A percentile compares a stretch with the other conserved stretches of the same genome.
phyloP scores from a whole-genome alignment of 2,888 invertebrate genomes.

The Uropetala carovei region DNA sequence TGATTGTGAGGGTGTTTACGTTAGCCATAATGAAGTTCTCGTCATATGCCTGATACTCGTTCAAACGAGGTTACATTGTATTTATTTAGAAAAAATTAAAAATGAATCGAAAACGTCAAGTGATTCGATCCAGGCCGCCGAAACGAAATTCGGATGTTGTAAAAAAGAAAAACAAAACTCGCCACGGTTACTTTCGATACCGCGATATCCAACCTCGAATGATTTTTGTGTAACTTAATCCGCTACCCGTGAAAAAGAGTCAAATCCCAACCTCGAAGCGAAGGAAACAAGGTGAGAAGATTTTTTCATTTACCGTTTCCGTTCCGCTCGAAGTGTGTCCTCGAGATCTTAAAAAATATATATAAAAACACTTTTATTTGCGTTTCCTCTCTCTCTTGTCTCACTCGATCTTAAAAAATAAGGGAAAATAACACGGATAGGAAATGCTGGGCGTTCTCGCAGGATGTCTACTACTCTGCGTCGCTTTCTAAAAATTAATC shows the following conservation, averaged over 20 bases:
- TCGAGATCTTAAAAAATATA: not conserved
- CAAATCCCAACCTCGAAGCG: not conserved
- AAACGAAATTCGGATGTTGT: no score
- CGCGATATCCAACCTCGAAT: not conserved
- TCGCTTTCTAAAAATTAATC: not conserved
- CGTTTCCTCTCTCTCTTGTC: conserved; percentile 10
- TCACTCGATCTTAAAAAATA: not conserved
- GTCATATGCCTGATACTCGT: no score
- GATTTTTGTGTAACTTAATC: not conserved
- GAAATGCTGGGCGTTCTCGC: not conserved
- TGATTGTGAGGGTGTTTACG: no score
- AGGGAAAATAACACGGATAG: not conserved
- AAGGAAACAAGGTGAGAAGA: not conserved
- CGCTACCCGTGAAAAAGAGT: not conserved
- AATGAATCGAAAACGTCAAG: no score
- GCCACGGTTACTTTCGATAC: no score
- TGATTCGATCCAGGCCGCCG: no score
- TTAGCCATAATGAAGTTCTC: no score
- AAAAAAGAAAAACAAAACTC: no score
- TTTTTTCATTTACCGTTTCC: not conserved
- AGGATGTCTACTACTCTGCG: not conserved
- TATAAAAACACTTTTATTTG: not conserved
- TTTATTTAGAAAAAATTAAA: no score
- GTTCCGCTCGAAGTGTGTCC: conserved; percentile 4
- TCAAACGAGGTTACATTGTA: no score